Evolutionary conservation across 2,113 vertebrate species (phyloP).

Genomic region (Damaliscus lunatus): DNA sequence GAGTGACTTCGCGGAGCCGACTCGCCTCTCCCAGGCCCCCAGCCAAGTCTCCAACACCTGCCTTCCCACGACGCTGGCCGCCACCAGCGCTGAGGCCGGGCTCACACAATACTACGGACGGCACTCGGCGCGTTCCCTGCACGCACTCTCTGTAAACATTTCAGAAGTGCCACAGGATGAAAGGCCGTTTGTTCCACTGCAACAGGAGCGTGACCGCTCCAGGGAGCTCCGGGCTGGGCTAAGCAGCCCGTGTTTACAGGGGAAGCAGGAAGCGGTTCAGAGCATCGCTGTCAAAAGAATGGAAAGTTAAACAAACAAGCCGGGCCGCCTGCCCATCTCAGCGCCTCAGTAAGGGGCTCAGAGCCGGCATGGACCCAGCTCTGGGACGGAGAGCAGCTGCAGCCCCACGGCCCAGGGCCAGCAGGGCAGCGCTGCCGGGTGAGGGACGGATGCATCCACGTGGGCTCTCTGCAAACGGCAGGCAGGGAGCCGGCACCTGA

Average conservation of each 20-base stretch:
- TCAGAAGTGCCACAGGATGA: conserved; percentile 42
- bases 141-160: background rate
- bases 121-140: background rate
- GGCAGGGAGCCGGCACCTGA: background rate
- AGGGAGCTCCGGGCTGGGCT: conserved; percentile 25
- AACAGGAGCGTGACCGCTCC: background rate
- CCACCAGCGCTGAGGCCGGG: fast-evolving
- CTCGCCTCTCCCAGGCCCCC: background rate
- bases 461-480: background rate
- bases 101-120: fast-evolving
- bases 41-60: conserved; percentile 51
- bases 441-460: fast-evolving
- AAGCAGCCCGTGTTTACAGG: conserved; percentile 66
- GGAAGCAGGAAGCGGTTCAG: conserved; percentile 61
- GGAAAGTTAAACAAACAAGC: conserved; percentile 73
- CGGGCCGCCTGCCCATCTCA: conserved; percentile 12
- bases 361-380: background rate
- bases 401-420: background rate
- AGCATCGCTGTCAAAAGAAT: conserved; percentile 58
- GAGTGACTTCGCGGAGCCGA: background rate
- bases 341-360: background rate
- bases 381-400: background rate
- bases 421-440: background rate
- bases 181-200: conserved; percentile 65
- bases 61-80: background rate